Base-by-base conservation (phyloP, 2,797 vertebrate genomes). In the Spinibarbus caldwelli region DNA sequence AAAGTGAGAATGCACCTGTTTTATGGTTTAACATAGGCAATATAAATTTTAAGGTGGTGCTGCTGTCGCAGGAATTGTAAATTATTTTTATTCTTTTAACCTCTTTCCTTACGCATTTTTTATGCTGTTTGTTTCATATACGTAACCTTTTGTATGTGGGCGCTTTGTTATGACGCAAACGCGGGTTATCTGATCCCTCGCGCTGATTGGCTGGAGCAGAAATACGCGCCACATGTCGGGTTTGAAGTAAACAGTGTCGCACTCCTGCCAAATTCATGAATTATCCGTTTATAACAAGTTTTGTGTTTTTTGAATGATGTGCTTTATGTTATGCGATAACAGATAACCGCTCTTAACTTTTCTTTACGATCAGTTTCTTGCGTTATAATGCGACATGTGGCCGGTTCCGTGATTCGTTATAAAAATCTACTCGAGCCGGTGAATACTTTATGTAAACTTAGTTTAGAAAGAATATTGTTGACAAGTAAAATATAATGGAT, bases 191-290 rank as follows among this genome's bases (percentile, higher is more conserved):
- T 72, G 59, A 47, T 21, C 29, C 15, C 5, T 17, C 29, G 49
- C 64, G 89, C 88, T 91, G 88, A 94, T 95, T 93, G 93, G 95
- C 85, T 82, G 41, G 68, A 15, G 6, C n/a, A 34, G 19, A 84
- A 89, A 91, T 90, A 94, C 91, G 91, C 75, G 47, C 47, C 78
- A 86, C 86, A 92, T 92, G 93, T 93, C 92, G 92, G 90, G 84
- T 78, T 78, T 59, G 86, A 81, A 86, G 93, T 95, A 95, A 95
- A 95, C 92, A 95, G 91, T 64, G 71, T 1, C 11, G 54, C 68
- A 72, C 26, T 36, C 14, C 26, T 62, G 12, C 34, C 57, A 47
- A 12, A 12, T 21, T 59, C 23, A 62, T 34, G 36, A 57, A 41
- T 83, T 52, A 52, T 36, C 14, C 5, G 29, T 4, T 43, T 45